A percentile compares a stretch with the other conserved stretches of the same genome.
Conservation (phyloP, 2,797 vertebrate genomes). For the Microcaecilia unicolor region DNA sequence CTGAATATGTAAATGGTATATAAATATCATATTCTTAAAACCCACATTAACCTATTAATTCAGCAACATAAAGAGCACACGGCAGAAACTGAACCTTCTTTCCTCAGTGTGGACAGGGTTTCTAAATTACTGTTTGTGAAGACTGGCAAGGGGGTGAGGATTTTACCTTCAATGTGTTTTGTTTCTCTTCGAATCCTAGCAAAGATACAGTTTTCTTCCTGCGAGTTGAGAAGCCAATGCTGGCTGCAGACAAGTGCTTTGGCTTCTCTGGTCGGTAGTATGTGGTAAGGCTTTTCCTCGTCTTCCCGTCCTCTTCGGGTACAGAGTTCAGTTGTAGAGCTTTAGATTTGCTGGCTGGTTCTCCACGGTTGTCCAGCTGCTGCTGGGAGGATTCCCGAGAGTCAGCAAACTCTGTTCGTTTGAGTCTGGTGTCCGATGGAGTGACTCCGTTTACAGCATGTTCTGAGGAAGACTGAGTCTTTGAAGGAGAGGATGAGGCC, state of each 20-base stretch:
- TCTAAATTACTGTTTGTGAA: no score
- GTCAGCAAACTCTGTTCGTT: constrained; percentile 48
- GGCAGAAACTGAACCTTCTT: no score
- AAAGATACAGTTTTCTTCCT: constrained; percentile 74
- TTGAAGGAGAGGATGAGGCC: constrained; percentile 18
- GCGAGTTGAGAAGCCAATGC: constrained; percentile 52
- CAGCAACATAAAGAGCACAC: no score
- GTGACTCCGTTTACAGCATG: constrained; percentile 71
- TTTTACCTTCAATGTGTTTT: constrained; percentile 75
- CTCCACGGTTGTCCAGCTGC: constrained; percentile 41
- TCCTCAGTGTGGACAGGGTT: no score
- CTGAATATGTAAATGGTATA: no score
- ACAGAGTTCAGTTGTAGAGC: constrained; percentile 42
- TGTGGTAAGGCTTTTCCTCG: constrained; percentile 68
- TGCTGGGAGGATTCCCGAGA: constrained; percentile 37
- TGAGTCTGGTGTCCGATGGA: constrained; percentile 53
- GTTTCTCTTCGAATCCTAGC: constrained; percentile 75
- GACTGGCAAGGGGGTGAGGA: no score
- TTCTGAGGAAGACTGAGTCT: constrained; percentile 48
- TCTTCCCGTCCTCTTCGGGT: constrained; percentile 62
- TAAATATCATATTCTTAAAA: no score
- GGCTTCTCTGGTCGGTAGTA: constrained; percentile 64
- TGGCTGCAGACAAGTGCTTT: constrained; percentile 47
- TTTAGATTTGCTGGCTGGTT: constrained; percentile 24
- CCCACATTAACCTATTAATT: no score